Evolutionary conservation across 1,140 invertebrate genomes (phyloP), one percentile per base, ranked within the genome.

Genomic region (Sesamia nonagrioides): DNA sequence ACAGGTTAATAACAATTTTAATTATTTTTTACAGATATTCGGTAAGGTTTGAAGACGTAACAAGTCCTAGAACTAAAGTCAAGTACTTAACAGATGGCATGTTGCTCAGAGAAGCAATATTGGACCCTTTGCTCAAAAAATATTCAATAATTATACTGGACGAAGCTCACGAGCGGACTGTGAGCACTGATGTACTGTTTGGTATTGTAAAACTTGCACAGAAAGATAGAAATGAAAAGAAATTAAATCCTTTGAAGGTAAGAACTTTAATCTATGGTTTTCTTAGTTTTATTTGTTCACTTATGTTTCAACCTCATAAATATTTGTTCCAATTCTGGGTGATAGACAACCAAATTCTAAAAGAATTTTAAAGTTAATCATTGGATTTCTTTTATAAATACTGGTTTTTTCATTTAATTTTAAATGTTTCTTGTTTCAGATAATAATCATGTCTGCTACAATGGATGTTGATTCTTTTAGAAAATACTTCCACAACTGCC

Each of bases 1-100:
- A 27, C 27, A 27, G 27, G 3, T 27, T 27, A 1, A 27, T 27
- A 27, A 27, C 27, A 27, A 27, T 27, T 54, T 17, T 40, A 98
- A 94, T 96, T 58, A 61, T 94, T 95, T 81, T 68, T 63, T 40
- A 21, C 73, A 95, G 98, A 2, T 99, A 99, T 92, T 96, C 96
- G 79, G 98, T 99, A 0, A 95, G 99, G 85, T 99, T 99, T 96
- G 98, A 99, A 95, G 98, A 99, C 94, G 95, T 96, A 0, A 97
- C 97, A 0, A 97, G 97, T 66, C 84, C 95, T 0, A 94, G 95
- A 68, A 99, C 98, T 1, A 97, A 97, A 95, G 96, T 99, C 8
- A 97, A 97, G 91, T 99, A 97, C 95, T 95, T 99, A 86, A 99
- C 99, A 61, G 99, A 99, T 96, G 99, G 99, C 78, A 99, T 99